Evolutionary conservation across 2,113 vertebrate species (phyloP).

Genomic region (Apteryx mantelli): DNA sequence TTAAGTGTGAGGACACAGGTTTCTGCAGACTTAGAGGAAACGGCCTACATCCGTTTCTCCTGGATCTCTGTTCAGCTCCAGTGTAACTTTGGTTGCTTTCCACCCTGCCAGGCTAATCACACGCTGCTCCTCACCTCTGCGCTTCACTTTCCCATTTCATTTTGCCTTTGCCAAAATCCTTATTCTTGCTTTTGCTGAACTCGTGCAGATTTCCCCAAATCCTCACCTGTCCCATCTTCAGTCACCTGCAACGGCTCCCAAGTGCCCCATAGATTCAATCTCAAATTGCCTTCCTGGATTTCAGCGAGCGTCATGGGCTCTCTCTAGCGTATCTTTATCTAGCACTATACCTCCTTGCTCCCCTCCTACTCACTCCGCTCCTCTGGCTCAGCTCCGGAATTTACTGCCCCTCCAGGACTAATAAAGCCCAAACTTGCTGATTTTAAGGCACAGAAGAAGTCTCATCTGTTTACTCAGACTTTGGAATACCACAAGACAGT

Average conservation of each 20-base stretch:
- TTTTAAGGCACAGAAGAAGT: constrained; percentile 17
- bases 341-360: background rate
- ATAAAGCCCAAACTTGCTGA: constrained; percentile 51
- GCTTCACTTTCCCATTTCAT: background rate
- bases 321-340: background rate
- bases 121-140: background rate
- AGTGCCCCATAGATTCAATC: background rate
- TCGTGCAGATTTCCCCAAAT: background rate
- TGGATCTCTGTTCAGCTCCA: rapidly evolving
- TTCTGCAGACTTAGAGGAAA: background rate
- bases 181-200: background rate
- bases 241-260: constrained; percentile 15
- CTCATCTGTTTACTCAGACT: constrained; percentile 54
- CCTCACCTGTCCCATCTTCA: background rate
- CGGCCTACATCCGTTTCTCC: background rate
- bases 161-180: background rate
- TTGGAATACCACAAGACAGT: background rate
- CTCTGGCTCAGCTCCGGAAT: background rate
- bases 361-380: background rate
- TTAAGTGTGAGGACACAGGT: background rate
- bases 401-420: constrained; percentile 33
- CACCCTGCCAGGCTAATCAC: background rate
- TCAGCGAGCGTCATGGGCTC: background rate
- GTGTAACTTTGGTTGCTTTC: background rate
- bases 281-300: background rate